A percentile compares a stretch with the other conserved stretches of the same genome.
Conservation (phyloP, 2,888 invertebrate species). For the Pseudeuparius sepicola region DNA sequence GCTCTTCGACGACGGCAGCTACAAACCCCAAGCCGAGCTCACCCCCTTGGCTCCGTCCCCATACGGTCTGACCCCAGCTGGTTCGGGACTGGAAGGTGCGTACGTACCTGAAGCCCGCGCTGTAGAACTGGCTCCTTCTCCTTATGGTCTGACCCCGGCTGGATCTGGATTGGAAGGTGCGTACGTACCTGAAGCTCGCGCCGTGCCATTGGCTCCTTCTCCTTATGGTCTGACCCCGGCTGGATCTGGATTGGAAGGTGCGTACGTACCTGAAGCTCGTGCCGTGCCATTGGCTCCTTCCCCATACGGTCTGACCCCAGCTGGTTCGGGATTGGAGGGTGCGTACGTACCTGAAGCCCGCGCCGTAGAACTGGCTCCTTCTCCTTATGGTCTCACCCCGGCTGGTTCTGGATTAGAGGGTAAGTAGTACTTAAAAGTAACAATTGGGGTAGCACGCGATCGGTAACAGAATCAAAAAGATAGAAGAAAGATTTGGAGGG, state of each 20-base stretch:
- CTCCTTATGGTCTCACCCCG: constrained; percentile 25
- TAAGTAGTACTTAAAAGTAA: too few species aligned
- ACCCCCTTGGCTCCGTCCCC: constrained; percentile 19
- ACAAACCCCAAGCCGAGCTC: constrained; percentile 27
- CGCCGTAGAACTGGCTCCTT: constrained; percentile 22
- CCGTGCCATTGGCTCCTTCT: constrained; percentile 24
- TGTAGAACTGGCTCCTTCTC: constrained; percentile 23
- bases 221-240: constrained; percentile 28
- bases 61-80: constrained; percentile 22
- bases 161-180: constrained; percentile 30
- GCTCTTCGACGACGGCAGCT: constrained; percentile 32
- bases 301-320: constrained; percentile 27
- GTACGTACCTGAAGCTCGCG: constrained; percentile 26
- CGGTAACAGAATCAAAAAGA: constrained; percentile 1
- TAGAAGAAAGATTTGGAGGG: neutral
- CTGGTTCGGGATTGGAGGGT: constrained; percentile 29
- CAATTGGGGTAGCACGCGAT: too few species aligned
- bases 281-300: constrained; percentile 24
- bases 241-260: constrained; percentile 29
- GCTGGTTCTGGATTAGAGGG: constrained; percentile 30
- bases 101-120: constrained; percentile 18
- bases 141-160: constrained; percentile 25
- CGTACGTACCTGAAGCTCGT: constrained; percentile 26
- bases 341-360: constrained; percentile 16
- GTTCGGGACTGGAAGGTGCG: constrained; percentile 26